Conservation (phyloP, 2,888 invertebrate genomes). For the Steromphala cineraria region DNA sequence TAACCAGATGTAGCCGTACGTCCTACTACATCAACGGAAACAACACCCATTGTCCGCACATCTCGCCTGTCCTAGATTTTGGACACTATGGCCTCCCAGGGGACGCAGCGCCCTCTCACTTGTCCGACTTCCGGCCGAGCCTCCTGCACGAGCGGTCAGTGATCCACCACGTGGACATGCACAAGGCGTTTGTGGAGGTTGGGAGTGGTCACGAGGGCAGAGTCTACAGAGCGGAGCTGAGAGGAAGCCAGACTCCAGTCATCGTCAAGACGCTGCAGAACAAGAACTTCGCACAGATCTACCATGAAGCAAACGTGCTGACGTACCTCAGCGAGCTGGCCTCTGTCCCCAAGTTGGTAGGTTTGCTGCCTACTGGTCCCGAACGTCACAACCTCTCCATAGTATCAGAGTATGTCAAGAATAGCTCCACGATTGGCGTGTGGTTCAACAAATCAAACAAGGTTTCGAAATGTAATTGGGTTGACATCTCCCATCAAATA, state of each 20-base stretch:
- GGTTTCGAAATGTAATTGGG: background rate
- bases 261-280: conserved; percentile 9
- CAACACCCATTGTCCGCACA: background rate
- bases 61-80: background rate
- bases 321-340: background rate
- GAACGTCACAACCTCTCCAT: background rate
- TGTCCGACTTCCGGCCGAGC: background rate
- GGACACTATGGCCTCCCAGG: background rate
- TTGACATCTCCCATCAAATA: conserved; percentile 6
- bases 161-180: background rate
- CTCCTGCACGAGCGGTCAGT: conserved; percentile 7
- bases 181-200: background rate
- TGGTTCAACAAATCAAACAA: background rate
- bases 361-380: background rate
- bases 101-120: background rate
- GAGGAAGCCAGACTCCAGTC: background rate
- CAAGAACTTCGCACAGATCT: background rate
- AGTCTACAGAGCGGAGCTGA: conserved; percentile 16
- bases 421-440: background rate
- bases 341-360: background rate
- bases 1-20: background rate
- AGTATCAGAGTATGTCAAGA: background rate
- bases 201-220: conserved; percentile 1
- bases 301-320: background rate
- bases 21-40: background rate